Percentiles rank a stretch among this genome's conserved stretches.
Conservation (phyloP, 2,113 vertebrate species). For the Lampris incognitus region DNA sequence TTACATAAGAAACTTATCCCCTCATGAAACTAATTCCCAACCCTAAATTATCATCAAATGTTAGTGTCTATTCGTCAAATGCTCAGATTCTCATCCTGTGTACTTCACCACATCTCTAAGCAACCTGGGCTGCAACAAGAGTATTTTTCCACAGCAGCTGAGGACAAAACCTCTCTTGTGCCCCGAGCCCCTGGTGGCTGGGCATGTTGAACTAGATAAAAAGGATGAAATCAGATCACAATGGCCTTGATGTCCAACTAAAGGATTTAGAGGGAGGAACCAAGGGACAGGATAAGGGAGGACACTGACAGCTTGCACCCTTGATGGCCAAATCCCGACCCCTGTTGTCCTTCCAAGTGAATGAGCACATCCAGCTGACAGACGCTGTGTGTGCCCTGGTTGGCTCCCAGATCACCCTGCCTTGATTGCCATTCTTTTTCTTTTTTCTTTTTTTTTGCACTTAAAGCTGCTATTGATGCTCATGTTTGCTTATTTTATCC, state of each 20-base stretch:
- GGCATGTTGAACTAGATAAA: constrained; percentile 67
- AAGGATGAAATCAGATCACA: constrained; percentile 71
- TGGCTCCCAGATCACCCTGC: constrained; percentile 39
- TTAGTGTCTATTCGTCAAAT: not conserved
- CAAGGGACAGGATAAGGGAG: constrained; percentile 68
- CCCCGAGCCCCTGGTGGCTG: constrained; percentile 4
- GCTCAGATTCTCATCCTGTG: not conserved
- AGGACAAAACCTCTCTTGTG: constrained; percentile 20
- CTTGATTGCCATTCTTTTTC: not conserved
- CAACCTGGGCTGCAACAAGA: constrained; percentile 11
- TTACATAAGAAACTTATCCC: not conserved
- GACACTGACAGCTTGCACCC: constrained; percentile 79
- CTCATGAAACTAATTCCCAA: not conserved
- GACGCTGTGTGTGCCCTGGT: constrained; percentile 55
- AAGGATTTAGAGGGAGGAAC: constrained; percentile 69
- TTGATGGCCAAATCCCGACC: constrained; percentile 80
- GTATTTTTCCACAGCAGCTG: constrained; percentile 27
- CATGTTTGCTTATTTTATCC: constrained; percentile 5
- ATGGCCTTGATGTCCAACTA: constrained; percentile 76
- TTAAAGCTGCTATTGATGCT: constrained; percentile 27
- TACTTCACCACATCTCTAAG: constrained; percentile 7
- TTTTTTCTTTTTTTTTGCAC: constrained; percentile 28
- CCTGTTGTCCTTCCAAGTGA: constrained; percentile 82
- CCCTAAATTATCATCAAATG: not conserved
- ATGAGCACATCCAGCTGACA: constrained; percentile 72